Evolutionary conservation across 2,888 invertebrate species (phyloP).

Genomic region (Zygogramma bicolorata): DNA sequence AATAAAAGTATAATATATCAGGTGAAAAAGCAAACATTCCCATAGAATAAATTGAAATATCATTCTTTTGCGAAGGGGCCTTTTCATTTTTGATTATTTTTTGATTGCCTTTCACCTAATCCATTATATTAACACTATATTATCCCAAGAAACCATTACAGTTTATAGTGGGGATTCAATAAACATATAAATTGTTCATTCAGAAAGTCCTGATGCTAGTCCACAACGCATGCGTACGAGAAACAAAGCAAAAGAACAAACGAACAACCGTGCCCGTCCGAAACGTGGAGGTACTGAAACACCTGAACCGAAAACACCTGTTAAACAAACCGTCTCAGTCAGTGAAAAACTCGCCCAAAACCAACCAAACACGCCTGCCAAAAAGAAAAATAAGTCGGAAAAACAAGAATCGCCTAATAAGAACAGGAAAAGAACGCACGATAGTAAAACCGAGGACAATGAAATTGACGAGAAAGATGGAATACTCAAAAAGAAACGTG

Average conservation of each 20-base stretch:
- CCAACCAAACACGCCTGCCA: conserved; percentile 44
- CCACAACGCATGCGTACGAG: conserved; percentile 92
- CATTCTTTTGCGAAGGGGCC: too few species aligned
- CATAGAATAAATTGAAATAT: too few species aligned
- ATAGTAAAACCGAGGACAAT: conserved; percentile 62
- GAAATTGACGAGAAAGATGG: conserved; percentile 68
- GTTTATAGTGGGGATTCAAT: too few species aligned
- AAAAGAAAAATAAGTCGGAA: conserved; percentile 48
- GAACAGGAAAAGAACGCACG: conserved; percentile 67
- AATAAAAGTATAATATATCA: too few species aligned
- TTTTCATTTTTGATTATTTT: too few species aligned
- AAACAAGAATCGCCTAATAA: conserved; percentile 71
- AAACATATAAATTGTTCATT: not conserved
- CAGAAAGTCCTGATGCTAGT: conserved; percentile 81
- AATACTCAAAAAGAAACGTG: conserved; percentile 68
- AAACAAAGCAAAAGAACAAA: conserved; percentile 84
- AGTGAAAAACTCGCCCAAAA: conserved; percentile 23
- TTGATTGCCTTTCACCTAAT: too few species aligned
- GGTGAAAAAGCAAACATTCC: too few species aligned
- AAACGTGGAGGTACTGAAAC: conserved; percentile 70
- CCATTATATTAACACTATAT: too few species aligned
- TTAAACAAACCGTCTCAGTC: conserved; percentile 61
- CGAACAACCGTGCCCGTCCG: conserved; percentile 67
- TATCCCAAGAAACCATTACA: too few species aligned
- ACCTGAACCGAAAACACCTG: conserved; percentile 68